Conservation (phyloP, 2,797 vertebrate genomes). For the Pteronotus mesoamericanus region DNA sequence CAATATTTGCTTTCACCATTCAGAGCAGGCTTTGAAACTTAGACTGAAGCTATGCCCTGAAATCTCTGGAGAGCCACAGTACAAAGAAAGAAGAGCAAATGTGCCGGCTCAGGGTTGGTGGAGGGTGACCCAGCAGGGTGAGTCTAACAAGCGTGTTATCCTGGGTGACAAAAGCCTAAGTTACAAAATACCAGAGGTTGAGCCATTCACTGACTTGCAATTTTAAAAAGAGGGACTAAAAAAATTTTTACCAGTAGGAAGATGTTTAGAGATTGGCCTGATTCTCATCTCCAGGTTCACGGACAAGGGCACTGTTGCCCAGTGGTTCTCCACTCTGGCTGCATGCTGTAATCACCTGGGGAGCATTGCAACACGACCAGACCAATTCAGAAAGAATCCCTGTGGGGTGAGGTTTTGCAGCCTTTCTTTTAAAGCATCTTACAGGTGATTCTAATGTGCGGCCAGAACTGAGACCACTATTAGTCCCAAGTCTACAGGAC, state of each 20-base stretch:
- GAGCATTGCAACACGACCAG: neutral
- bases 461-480: too few relatives aligned
- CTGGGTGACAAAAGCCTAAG: neutral
- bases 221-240: neutral
- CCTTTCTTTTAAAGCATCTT: neutral
- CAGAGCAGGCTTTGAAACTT: neutral
- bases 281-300: neutral
- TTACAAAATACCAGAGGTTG: neutral
- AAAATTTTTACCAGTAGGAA: neutral
- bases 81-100: neutral
- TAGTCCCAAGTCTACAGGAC: neutral
- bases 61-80: neutral
- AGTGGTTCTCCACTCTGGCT: neutral
- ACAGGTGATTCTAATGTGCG: neutral
- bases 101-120: neutral
- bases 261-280: neutral
- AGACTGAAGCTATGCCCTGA: neutral
- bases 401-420: neutral
- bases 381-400: neutral
- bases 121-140: neutral
- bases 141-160: neutral
- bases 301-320: neutral
- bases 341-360: neutral
- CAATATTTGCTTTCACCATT: constrained; percentile 1
- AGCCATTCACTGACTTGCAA: neutral